Evolutionary conservation across 2,113 vertebrate genomes (phyloP), one percentile per base, ranked within the genome.

Genomic region (cat (Felis catus)): DNA sequence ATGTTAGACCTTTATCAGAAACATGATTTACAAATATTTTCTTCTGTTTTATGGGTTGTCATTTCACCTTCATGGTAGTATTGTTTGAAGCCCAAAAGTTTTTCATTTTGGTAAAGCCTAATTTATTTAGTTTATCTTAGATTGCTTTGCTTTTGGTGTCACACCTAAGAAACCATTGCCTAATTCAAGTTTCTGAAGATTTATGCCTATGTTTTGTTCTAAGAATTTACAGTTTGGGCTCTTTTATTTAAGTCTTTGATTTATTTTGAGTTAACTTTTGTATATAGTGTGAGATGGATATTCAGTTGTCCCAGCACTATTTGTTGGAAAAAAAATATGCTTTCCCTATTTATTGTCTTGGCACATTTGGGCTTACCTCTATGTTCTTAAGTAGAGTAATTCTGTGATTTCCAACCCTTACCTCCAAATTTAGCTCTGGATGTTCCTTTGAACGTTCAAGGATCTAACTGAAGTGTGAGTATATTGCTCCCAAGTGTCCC

Each of bases 291-390:
- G n/a, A 86, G 31, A 27, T 74, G 33, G 53, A 61, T 79, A 84
- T 31, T 33, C 23, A 73, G 14, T 55, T 61, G 8, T 94, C 18
- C 18, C 18, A 79, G 80, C 2, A 39, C 0, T 23, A 41, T 79
- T 80, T 92, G 11, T 85, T 89, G 41, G 41, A 78, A 48, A 78
- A 78, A 78, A 87, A 36, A 7, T 16, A 58, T 51, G 70, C 41
- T 96, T 97, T 88, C 36, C 63, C 4, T 55, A 83, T 15, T 65
- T 61, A 81, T 94, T 90, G 15, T 79, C 65, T 89, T 95, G 36
- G 33, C 7, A 73, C 10, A 1, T 21, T 61, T 51, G 14, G 31
- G 1, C 41, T 92, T 88, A 55, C 2, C 2, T 41, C 11, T 53
- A 13, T 45, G 36, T 73, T 63, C 19, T 51, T 71, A 87, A 80